These are phyloP conservation scores for Leptothorax acervorum DNA, from an alignment of 2,888 invertebrate species.

Conservation along the genomic window DNA sequence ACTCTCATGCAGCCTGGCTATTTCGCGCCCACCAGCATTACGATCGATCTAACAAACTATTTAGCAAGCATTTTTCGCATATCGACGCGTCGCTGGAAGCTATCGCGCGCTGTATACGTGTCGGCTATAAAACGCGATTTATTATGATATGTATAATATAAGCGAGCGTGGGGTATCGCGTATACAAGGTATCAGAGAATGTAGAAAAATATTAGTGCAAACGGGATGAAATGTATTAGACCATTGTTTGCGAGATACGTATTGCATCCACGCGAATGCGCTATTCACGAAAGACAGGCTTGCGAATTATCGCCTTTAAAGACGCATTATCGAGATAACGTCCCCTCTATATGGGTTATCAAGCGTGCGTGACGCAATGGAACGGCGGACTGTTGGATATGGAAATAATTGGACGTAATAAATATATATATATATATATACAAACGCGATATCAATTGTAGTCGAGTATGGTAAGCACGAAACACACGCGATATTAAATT, in stretches of 20 bases:
- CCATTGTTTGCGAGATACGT: conserved; percentile 69
- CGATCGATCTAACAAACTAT: conserved; percentile 60
- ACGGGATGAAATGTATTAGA: conserved; percentile 68
- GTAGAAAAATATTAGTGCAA: conserved; percentile 60
- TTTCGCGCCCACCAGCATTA: conserved; percentile 53
- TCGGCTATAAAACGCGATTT: conserved; percentile 65
- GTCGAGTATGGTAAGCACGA: not conserved
- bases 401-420: conserved; percentile 27
- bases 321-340: conserved; percentile 66
- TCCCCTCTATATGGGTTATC: conserved; percentile 49
- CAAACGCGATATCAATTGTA: conserved; percentile 17
- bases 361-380: conserved; percentile 30
- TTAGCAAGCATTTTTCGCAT: conserved; percentile 65
- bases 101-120: conserved; percentile 28
- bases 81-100: conserved; percentile 49
- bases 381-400: conserved; percentile 14
- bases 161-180: conserved; percentile 55
- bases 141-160: conserved; percentile 46
- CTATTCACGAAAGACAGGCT: conserved; percentile 58
- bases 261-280: conserved; percentile 40
- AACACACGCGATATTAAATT: conserved; percentile 24
- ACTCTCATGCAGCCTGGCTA: conserved; percentile 9
- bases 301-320: conserved; percentile 66
- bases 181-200: conserved; percentile 62
- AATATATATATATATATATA: conserved; percentile 37